Evolutionary conservation across 2,113 vertebrate species (phyloP).

Genomic region (Varanus komodoensis): DNA sequence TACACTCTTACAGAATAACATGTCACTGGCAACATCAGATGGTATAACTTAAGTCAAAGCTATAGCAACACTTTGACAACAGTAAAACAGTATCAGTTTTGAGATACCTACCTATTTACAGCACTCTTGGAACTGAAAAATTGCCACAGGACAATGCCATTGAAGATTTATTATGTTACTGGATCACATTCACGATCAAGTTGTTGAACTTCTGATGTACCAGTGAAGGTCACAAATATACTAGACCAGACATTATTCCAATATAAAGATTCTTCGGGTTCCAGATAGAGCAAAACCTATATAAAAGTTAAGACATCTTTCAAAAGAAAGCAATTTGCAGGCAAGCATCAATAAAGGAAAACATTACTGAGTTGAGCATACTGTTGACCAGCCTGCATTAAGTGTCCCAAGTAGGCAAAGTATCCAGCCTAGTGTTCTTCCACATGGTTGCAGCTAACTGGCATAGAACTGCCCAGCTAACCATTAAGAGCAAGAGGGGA

Average conservation of each 20-base stretch:
- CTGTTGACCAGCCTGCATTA: neutral
- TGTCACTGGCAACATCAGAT: neutral
- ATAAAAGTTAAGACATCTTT: neutral
- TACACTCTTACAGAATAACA: neutral
- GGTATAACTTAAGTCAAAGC: neutral
- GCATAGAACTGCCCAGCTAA: neutral
- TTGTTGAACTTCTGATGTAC: neutral
- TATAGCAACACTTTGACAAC: neutral
- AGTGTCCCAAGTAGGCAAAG: neutral
- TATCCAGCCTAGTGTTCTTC: neutral
- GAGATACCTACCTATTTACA: slow-evolving; percentile 1
- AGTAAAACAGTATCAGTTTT: neutral
- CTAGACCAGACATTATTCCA: neutral
- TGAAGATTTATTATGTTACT: neutral
- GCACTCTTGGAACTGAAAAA: neutral
- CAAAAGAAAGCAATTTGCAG: neutral
- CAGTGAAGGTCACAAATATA: neutral
- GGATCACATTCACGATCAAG: neutral
- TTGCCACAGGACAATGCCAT: neutral
- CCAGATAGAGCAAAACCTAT: neutral
- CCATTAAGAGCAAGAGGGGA: neutral
- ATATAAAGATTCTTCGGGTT: neutral
- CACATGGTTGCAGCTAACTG: neutral
- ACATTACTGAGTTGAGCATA: neutral
- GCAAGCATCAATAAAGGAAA: neutral